Evolutionary conservation across 2,888 invertebrate genomes (phyloP).

Genomic region (Papilio gigon): DNA sequence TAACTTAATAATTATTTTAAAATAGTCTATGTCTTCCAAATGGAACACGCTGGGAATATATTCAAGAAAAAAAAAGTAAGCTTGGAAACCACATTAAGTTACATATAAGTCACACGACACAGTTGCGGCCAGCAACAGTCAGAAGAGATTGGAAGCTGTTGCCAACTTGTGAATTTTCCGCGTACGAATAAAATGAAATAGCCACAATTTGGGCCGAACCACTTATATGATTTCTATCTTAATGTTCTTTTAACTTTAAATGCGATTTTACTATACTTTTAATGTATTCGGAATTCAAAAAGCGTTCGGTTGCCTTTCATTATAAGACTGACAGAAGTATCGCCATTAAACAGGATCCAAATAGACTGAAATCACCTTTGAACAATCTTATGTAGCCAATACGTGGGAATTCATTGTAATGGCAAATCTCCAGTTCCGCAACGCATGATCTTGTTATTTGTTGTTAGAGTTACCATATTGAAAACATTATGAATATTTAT

Average conservation of each 20-base stretch:
- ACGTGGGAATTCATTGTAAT: background rate
- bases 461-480: too few species aligned
- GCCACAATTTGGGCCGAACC: background rate
- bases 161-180: constrained; percentile 34
- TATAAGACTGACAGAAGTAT: background rate
- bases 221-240: constrained; percentile 12
- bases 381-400: constrained; percentile 9
- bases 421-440: constrained; percentile 4
- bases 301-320: background rate
- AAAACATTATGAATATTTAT: too few species aligned
- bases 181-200: constrained; percentile 14
- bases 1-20: too few species aligned
- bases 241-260: background rate
- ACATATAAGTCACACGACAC: constrained; percentile 24
- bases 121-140: constrained; percentile 22
- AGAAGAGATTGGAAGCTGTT: constrained; percentile 23
- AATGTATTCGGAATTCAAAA: background rate
- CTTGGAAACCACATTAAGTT: background rate
- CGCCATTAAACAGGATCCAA: background rate
- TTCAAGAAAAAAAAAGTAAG: constrained; percentile 1
- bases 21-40: too few species aligned
- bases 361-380: constrained; percentile 1
- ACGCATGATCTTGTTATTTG: too few species aligned
- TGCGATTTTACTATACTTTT: background rate
- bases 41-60: too few species aligned